Percentiles rank a stretch among this genome's conserved stretches.
Conservation (phyloP, 2,797 vertebrate genomes). For the Molothrus ater region DNA sequence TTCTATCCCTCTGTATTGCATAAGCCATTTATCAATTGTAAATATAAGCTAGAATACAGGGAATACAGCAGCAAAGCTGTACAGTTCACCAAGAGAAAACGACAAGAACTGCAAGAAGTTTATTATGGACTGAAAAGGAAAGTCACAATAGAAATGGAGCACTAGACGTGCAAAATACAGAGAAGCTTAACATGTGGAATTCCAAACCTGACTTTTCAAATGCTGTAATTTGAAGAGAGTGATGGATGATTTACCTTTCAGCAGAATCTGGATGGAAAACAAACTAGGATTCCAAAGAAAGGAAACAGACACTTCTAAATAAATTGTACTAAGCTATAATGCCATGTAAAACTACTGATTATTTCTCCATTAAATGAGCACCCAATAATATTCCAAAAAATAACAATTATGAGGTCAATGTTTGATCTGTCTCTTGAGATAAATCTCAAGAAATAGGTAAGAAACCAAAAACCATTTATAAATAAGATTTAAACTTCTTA, state of each 20-base stretch:
- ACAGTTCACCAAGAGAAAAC: not conserved
- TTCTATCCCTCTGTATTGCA: not conserved
- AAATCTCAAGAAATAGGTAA: not conserved
- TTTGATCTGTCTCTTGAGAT: not conserved
- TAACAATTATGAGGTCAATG: not conserved
- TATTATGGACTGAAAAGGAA: not conserved
- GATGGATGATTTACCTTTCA: not conserved
- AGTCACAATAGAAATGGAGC: not conserved
- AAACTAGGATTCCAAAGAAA: not conserved
- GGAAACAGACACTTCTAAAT: not conserved
- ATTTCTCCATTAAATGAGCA: not conserved
- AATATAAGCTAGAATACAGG: not conserved
- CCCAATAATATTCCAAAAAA: not conserved
- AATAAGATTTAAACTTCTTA: not conserved
- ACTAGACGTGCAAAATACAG: not conserved
- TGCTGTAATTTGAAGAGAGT: not conserved
- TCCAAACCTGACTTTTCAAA: not conserved
- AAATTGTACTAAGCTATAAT: not conserved
- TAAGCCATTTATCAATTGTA: not conserved
- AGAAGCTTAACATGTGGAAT: not conserved
- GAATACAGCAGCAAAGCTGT: not conserved
- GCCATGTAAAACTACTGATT: not conserved
- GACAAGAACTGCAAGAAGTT: not conserved
- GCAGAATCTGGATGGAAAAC: not conserved
- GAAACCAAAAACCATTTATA: not conserved